Conservation (phyloP, 2,888 invertebrate genomes). For the Lucinisca nassula region DNA sequence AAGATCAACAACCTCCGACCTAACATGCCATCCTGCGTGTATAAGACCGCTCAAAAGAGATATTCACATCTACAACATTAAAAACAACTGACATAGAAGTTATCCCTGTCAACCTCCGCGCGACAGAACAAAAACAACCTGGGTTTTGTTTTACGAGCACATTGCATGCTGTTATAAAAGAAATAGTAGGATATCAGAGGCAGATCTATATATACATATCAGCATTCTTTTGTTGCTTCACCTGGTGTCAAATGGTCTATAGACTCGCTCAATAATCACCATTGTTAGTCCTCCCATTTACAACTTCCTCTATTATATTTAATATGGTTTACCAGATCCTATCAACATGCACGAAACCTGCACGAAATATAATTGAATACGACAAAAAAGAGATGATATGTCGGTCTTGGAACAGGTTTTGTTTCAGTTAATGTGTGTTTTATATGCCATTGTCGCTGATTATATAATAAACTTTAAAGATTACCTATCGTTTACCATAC, state of each 20-base stretch:
- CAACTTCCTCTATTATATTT: conserved; percentile 5
- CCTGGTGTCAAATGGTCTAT: background rate
- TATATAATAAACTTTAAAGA: too few relatives aligned
- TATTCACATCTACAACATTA: background rate
- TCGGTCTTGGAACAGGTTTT: background rate
- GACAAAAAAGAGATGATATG: conserved; percentile 42
- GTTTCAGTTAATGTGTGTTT: too few relatives aligned
- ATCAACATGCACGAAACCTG: conserved; percentile 42
- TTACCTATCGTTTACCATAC: too few relatives aligned
- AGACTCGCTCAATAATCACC: background rate
- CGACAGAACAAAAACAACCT: conserved; percentile 4
- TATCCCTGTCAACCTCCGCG: conserved; percentile 12
- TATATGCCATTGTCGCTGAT: too few relatives aligned
- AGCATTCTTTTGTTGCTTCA: conserved; percentile 12
- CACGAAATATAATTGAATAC: conserved; percentile 59
- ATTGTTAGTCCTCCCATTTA: background rate
- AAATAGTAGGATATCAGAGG: background rate
- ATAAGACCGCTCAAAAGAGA: conserved; percentile 1
- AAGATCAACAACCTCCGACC: conserved; percentile 11
- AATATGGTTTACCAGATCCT: conserved; percentile 10
- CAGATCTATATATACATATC: conserved; percentile 34
- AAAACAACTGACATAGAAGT: background rate
- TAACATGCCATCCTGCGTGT: background rate
- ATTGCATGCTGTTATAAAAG: conserved; percentile 35
- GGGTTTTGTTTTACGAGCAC: conserved; percentile 36